Percentiles rank a stretch among this genome's conserved stretches.
Evolutionary conservation across 2,113 vertebrate genomes (phyloP).

Genomic region (Grallaria varia): DNA sequence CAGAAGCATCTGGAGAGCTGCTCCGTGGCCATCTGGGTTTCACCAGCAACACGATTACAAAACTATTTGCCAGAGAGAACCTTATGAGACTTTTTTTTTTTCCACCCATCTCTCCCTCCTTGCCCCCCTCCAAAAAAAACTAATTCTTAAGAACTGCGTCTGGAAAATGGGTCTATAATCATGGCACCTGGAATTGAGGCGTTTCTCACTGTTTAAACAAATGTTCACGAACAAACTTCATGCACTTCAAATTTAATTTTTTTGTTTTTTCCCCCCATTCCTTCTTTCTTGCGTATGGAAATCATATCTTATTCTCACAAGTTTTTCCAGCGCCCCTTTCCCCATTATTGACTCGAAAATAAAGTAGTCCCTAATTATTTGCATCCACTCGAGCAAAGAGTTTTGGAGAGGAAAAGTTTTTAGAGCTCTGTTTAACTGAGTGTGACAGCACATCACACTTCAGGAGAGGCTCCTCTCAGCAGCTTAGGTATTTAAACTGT

Average conservation of each 20-base stretch:
- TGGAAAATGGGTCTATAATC: background rate
- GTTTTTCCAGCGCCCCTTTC: background rate
- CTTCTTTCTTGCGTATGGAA: background rate
- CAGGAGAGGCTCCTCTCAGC: background rate
- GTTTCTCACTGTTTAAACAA: background rate
- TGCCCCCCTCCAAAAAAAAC: background rate
- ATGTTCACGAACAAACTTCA: background rate
- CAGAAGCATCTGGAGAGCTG: slow-evolving; percentile 56
- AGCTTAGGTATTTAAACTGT: background rate
- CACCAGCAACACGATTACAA: background rate
- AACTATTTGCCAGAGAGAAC: slow-evolving; percentile 35
- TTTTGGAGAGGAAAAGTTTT: background rate
- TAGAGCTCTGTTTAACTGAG: background rate
- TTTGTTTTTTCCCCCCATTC: background rate
- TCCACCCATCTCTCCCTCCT: too few species aligned
- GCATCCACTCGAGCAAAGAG: background rate
- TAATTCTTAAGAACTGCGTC: background rate
- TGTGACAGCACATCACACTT: background rate
- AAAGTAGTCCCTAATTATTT: background rate
- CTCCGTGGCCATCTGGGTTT: slow-evolving; percentile 52
- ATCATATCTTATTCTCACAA: background rate
- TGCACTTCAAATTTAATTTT: background rate
- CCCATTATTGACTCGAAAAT: background rate
- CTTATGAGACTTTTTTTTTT: background rate
- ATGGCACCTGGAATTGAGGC: background rate